Evolutionary conservation across 2,797 vertebrate genomes (phyloP), one percentile per base, ranked within the genome.

Genomic region (Loriculus beryllinus): DNA sequence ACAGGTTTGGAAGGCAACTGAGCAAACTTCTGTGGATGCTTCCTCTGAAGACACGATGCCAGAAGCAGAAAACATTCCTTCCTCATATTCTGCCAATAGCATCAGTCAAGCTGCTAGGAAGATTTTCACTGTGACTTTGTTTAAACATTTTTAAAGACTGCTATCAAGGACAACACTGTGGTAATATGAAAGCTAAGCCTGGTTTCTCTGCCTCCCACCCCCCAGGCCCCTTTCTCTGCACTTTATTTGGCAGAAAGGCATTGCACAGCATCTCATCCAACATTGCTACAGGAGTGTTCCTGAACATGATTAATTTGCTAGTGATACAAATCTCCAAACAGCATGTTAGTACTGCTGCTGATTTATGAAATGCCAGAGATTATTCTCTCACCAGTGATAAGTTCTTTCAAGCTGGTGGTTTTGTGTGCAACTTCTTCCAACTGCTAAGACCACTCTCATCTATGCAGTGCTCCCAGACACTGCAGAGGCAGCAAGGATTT

Each of bases 291-390:
- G 31, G 5, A 82, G 54, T 22, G 48, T 65, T 92, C 92, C 74
- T 37, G 64, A 88, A 86, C 86, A 72, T 62, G 78, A 95, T 91
- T 78, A 67, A 93, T 94, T 51, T 85, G 62, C 76, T 86, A 79
- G 94, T 35, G 86, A 91, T 92, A 79, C 51, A 89, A 67, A 82
- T 89, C 86, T 86, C 84, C 74, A 82, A 86, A 70, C 85, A 96
- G 89, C 71, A 42, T 22, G 25, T 78, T 71, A 87, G 88, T 85
- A 70, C 37, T 68, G 90, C 57, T 82, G 72, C 57, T 88, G 91
- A 95, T 96, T 95, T 96, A 96, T 89, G 93, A 90, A 96, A 97
- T 93, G 90, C 65, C 94, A 95, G 87, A 78, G 84, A 94, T 59
- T 49, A 40, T 75, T 87, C 90, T 83, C 90, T 90, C 90, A 95